Evolutionary conservation across 2,888 invertebrate species (phyloP), one percentile per base, ranked within the genome.

Genomic region (Dione vanillae): DNA sequence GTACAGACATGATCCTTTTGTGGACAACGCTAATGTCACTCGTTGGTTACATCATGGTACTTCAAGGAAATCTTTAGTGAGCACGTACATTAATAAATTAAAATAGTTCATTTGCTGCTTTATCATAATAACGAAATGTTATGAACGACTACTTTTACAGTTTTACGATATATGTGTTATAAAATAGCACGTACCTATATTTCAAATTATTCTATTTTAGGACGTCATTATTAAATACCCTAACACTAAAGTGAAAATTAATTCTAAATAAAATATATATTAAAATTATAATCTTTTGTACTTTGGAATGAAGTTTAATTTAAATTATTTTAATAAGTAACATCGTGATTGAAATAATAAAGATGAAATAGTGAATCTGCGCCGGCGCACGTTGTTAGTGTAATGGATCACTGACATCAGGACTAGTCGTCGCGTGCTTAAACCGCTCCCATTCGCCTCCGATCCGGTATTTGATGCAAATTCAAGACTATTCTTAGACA

Each of bases 391-490:
- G 49, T 40, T 69, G 65, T 45, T 43, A 56, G 27, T 56, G 56
- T 43, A 71, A 73, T 51, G 61, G 59, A 68, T 70, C 65, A 65
- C 69, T 66, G 67, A 65, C 67, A 54, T 47, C 40, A 49, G 43
- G 67, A 71, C 69, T 65, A 69, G 74, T 71, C 58, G 65, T 64
- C 66, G 68, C 69, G 70, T 65, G 73, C 49, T 51, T 43, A 54
- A 59, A 71, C 71, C 73, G 73, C 73, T 69, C 71, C 69, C 71
- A 73, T 69, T 73, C 73, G 69, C 56, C 49, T 62, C 65, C 16
- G 67, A 73, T 75, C 74, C 73, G 74, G 73, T 67, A 66, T 71
- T 67, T 51, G 62, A 71, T 66, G 71, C 71, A 70, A 73, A 73
- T 68, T 62, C 69, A 69, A 56, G 56, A 47, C 73, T 73, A 73